Evolutionary conservation across 1,140 invertebrate species (phyloP), one percentile per base, ranked within the genome.

Genomic region (Micrasema minimum): DNA sequence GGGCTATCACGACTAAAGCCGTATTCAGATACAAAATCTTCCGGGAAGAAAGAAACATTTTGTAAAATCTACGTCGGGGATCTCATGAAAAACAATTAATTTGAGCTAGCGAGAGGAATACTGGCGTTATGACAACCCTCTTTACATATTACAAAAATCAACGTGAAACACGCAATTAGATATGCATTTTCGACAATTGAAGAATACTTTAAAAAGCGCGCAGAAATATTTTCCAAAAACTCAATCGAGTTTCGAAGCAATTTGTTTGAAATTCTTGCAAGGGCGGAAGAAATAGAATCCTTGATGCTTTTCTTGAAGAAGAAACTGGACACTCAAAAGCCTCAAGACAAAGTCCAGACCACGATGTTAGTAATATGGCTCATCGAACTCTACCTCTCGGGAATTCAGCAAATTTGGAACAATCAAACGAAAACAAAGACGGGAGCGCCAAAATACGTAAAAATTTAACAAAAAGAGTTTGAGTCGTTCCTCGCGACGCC

Each of bases 321-420:
- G 78, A 90, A 92, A 77, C 77, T 89, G 11, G 82, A 86, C 11
- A 81, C 81, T 11, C 76, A 89, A 37, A 82, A 83, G 26, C 80
- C 83, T 1, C 87, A 90, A 69, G 90, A 92, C 75, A 89, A 90
- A 76, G 94, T 93, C 0, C 91, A 97, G 82, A 90, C 94, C 45
- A 96, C 95, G 0, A 94, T 97, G 88, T 87, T 98, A 23, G 91
- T 97, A 0, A 88, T 97, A 37, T 99, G 96, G 96, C 87, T 98
- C 50, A 89, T 96, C 5, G 96, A 99, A 81, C 83, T 99, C 18
- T 97, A 92, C 83, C 85, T 98, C 72, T 95, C 92, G 75, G 90
- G 96, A 82, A 87, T n/a, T 98, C 77, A 91, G 93, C 55, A 77
- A 88, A 26, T 80, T 95, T 72, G 83, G 89, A 22, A 38, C 65